Base-by-base conservation (phyloP, 92 coral and sea anemone genomes). In the Siderastrea radians region DNA sequence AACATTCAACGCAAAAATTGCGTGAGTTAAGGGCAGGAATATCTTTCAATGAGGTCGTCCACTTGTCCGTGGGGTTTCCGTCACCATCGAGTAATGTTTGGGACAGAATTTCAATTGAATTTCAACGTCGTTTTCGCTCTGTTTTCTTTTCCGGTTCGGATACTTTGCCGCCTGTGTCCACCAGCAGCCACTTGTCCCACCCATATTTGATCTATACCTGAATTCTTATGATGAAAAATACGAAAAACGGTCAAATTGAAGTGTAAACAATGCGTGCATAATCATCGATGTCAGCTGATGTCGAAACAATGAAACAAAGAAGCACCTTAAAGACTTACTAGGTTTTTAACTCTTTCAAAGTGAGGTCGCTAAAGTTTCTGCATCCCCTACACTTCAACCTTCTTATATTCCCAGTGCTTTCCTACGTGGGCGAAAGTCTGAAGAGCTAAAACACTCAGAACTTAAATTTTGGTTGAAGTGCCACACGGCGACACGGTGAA, bases 21-120 rank as follows among this genome's bases (percentile, higher is more conserved):
- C 72, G 49, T 68, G 88, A 4, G 44, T 83, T 49, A 89, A 43
- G 1, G 1, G 66, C 59, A 49, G 87, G 91, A 54, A 87, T 82
- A 49, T 87, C 72, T 68, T 87, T n/a, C 43, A 81, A 74, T 5
- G 77, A 62, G 54, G 75, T 81, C 54, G 83, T 74, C 83, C 81
- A 81, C 77, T 47, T 74, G 12, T 65, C 77, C 38, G 54, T 1
- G 53, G 83, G 82, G 49, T 63, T 64, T 17, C 61, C 78, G 64
- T 69, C 53, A 3, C 54, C 77, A 6, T 80, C 63, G 15, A 80
- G 76, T 54, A 67, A 80, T 48, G 62, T 67, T 80, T 55, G 72
- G n/a, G 51, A 50, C 15, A 66, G 75, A 14, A 52, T 71, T 4
- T 80, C 65, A 11, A 65, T 11, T 57, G 38, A 26, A 26, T 26